Evolutionary conservation across 2,113 vertebrate genomes (phyloP).

Genomic region (Saccopteryx leptura): DNA sequence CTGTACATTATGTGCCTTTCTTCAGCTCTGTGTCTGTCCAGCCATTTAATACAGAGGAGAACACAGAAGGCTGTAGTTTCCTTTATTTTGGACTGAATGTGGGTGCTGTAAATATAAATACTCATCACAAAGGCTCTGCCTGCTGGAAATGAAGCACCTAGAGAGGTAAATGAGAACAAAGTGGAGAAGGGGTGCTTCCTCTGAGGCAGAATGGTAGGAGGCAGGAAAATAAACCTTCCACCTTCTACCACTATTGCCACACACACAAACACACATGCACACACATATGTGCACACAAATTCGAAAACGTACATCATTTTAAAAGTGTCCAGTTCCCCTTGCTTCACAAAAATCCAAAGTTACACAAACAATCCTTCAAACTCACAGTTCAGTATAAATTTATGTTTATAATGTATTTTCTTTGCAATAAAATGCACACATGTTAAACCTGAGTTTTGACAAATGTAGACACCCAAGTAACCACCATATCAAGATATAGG

Average conservation of each 20-base stretch:
- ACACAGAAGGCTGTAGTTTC: background rate
- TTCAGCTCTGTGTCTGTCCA: background rate
- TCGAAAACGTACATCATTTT: background rate
- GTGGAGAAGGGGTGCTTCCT: background rate
- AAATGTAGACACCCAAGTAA: background rate
- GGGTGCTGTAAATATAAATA: background rate
- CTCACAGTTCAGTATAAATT: background rate
- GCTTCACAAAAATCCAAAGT: background rate
- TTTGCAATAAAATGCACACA: background rate
- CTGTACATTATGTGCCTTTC: background rate
- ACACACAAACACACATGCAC: background rate
- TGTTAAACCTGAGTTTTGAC: background rate
- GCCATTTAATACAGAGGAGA: background rate
- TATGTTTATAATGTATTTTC: background rate
- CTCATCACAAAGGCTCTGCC: background rate
- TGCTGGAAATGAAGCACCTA: background rate
- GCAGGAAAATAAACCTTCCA: background rate
- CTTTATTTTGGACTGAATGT: background rate
- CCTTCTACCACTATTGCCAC: too few species aligned
- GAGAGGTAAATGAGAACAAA: background rate
- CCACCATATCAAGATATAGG: background rate
- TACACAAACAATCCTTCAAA: background rate
- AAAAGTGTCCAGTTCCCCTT: background rate
- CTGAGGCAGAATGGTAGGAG: background rate
- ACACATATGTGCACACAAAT: background rate